Percentiles rank a stretch among this genome's conserved stretches.
phyloP scores from a whole-genome alignment of 2,113 vertebrate species.

The Pelodiscus sinensis region DNA sequence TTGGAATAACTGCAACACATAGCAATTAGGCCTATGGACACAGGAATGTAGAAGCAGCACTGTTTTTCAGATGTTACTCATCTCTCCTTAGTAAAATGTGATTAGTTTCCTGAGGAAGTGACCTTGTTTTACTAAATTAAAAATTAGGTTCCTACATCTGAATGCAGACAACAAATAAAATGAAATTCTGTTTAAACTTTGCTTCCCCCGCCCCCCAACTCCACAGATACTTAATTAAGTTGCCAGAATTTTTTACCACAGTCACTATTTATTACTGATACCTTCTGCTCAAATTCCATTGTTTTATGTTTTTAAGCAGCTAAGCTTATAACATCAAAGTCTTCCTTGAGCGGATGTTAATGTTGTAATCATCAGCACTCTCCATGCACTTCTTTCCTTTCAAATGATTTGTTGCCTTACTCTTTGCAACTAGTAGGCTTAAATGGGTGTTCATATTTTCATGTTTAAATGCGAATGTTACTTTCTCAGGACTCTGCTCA shows the following conservation, averaged over 20 bases:
- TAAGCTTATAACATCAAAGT: slow-evolving; percentile 13
- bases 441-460: neutral
- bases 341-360: neutral
- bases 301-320: neutral
- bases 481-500: neutral
- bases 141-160: slow-evolving; percentile 14
- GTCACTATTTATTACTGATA: neutral
- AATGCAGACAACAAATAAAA: slow-evolving; percentile 26
- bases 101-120: slow-evolving; percentile 6
- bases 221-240: neutral
- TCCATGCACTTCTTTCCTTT: neutral
- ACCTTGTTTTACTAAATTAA: neutral
- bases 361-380: neutral
- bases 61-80: slow-evolving; percentile 2
- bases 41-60: neutral
- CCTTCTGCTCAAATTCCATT: slow-evolving; percentile 21
- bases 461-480: neutral
- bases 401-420: neutral
- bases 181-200: neutral
- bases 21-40: slow-evolving; percentile 3
- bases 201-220: neutral
- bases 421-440: neutral
- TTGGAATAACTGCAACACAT: neutral
- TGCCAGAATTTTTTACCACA: neutral
- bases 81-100: neutral